Evolutionary conservation across 2,797 vertebrate genomes (phyloP).

Genomic region (Aldrovandia affinis): DNA sequence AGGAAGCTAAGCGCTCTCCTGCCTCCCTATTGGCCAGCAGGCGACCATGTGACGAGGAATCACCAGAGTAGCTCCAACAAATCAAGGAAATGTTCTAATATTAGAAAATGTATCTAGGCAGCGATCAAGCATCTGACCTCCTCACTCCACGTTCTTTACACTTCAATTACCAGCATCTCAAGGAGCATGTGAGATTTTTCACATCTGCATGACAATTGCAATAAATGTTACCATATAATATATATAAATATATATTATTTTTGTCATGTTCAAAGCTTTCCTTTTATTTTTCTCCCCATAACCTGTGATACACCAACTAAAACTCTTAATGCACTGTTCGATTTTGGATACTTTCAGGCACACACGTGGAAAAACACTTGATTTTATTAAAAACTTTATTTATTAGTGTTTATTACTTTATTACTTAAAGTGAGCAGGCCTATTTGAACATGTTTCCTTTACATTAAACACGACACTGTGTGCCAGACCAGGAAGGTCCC

Average conservation of each 20-base stretch:
- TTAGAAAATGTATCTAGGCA: conserved; percentile 84
- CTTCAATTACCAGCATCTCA: conserved; percentile 43
- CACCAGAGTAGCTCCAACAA: conserved; percentile 76
- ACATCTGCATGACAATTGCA: conserved; percentile 12
- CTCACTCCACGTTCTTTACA: conserved; percentile 55
- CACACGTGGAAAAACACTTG: too few relatives aligned
- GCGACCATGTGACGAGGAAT: conserved; percentile 74
- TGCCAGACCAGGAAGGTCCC: neutral
- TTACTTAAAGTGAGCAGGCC: neutral
- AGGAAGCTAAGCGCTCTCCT: conserved; percentile 64
- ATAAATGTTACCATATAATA: conserved; percentile 5
- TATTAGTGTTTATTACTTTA: too few relatives aligned
- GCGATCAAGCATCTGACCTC: conserved; percentile 69
- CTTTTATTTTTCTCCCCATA: neutral
- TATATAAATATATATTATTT: neutral
- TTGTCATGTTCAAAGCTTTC: neutral
- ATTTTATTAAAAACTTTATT: too few relatives aligned
- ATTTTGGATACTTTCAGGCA: neutral
- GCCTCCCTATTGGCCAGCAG: conserved; percentile 68
- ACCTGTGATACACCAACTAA: neutral
- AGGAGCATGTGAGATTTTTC: neutral
- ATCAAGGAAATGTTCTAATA: conserved; percentile 84
- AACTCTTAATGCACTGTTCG: neutral
- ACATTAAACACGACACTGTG: neutral
- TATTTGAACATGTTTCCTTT: neutral